phyloP scores from a whole-genome alignment of 2,888 invertebrate species.

The Ligdia adustata region DNA sequence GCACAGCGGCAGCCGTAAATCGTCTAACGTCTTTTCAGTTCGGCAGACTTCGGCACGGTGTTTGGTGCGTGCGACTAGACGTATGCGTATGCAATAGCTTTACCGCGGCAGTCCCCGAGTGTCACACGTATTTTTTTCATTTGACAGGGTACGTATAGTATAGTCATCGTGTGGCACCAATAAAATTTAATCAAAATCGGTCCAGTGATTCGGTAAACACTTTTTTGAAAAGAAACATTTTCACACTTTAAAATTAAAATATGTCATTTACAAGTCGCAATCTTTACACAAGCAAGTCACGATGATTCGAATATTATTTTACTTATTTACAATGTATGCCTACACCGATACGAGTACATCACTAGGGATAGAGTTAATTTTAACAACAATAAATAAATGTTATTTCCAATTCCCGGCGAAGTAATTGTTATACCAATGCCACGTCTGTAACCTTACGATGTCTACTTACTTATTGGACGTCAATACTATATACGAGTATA shows the following conservation, averaged over 20 bases:
- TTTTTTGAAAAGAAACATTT: too few species aligned
- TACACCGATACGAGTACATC: conserved; percentile 22
- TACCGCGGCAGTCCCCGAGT: too few species aligned
- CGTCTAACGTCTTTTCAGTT: too few species aligned
- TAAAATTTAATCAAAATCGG: too few species aligned
- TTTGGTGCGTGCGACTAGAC: too few species aligned
- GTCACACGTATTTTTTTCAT: too few species aligned
- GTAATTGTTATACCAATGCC: conserved; percentile 14
- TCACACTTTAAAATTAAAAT: not conserved
- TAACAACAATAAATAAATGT: conserved; percentile 23
- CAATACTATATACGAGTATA: conserved; percentile 23
- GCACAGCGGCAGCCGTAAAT: too few species aligned
- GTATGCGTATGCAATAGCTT: too few species aligned
- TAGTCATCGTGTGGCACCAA: too few species aligned
- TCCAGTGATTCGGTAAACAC: too few species aligned
- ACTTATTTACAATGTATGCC: conserved; percentile 20
- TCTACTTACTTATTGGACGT: conserved; percentile 41
- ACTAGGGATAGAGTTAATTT: conserved; percentile 29
- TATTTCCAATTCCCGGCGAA: conserved; percentile 23
- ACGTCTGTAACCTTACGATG: conserved; percentile 17
- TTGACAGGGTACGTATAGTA: too few species aligned
- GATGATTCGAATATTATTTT: conserved; percentile 12
- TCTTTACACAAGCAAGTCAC: conserved; percentile 19
- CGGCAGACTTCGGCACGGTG: too few species aligned
- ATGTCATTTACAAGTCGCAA: not conserved